Percentiles rank a stretch among this genome's conserved stretches.
phyloP scores from a whole-genome alignment of 2,113 vertebrate species.

The Corythoichthys intestinalis region DNA sequence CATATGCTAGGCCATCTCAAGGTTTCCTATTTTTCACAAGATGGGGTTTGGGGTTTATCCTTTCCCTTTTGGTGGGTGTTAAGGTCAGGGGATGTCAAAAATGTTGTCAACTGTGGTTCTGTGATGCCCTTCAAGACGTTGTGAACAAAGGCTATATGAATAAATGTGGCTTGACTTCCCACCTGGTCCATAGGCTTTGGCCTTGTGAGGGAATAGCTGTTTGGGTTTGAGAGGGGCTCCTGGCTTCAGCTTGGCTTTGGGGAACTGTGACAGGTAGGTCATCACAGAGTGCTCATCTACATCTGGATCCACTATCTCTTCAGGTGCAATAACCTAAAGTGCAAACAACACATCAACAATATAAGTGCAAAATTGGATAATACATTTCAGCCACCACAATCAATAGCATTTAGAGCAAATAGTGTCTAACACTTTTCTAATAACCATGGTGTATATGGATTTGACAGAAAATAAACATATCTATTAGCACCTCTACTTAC shows the following conservation, averaged over 20 bases:
- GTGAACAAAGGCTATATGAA: too few relatives aligned
- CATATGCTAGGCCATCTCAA: too few relatives aligned
- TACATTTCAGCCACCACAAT: neutral
- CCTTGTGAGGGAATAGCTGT: slow-evolving; percentile 84
- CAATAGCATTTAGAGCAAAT: neutral
- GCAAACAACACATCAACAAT: neutral
- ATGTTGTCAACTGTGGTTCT: too few relatives aligned
- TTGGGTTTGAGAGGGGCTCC: slow-evolving; percentile 80
- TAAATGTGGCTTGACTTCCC: slow-evolving; percentile 14
- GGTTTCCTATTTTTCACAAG: too few relatives aligned
- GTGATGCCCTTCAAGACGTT: too few relatives aligned
- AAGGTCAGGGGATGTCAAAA: too few relatives aligned
- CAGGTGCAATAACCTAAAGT: slow-evolving; percentile 85
- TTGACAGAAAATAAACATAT: slow-evolving; percentile 39
- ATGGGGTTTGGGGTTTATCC: too few relatives aligned
- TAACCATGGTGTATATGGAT: slow-evolving; percentile 29
- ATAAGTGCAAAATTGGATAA: neutral
- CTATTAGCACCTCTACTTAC: slow-evolving; percentile 31
- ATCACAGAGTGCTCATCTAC: slow-evolving; percentile 93
- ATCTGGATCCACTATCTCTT: slow-evolving; percentile 92
- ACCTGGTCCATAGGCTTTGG: slow-evolving; percentile 87
- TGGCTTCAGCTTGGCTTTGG: slow-evolving; percentile 89
- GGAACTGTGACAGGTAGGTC: slow-evolving; percentile 95
- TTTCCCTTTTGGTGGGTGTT: too few relatives aligned
- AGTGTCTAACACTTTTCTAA: slow-evolving; percentile 6